phyloP scores from a whole-genome alignment of 2,888 invertebrate species.

The Oscheius sp. region DNA sequence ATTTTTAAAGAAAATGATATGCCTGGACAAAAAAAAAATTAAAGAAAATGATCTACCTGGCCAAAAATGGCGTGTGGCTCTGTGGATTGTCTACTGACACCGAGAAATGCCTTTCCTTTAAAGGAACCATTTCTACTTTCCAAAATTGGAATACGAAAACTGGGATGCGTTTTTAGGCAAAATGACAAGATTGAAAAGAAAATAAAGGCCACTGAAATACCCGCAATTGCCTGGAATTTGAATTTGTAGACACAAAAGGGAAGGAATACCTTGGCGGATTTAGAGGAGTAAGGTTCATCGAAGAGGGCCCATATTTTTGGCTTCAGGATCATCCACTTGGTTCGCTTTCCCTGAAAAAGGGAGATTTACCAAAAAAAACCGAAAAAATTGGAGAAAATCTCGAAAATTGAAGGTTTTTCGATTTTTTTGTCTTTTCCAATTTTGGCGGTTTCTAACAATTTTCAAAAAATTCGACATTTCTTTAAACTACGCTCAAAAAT shows the following conservation, averaged over 20 bases:
- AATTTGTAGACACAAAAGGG: background rate
- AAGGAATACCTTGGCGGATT: slow-evolving; percentile 87
- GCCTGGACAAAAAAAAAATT: slow-evolving; percentile 44
- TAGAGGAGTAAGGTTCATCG: slow-evolving; percentile 98
- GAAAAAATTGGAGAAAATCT: too few species aligned
- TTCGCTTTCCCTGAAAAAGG: slow-evolving; percentile 64
- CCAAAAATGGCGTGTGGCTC: slow-evolving; percentile 67
- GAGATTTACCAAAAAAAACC: too few species aligned
- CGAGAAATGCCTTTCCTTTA: slow-evolving; percentile 41
- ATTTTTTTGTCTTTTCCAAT: too few species aligned
- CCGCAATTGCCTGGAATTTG: slow-evolving; percentile 86
- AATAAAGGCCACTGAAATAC: slow-evolving; percentile 93
- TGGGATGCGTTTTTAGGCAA: slow-evolving; percentile 95
- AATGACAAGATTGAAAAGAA: slow-evolving; percentile 93
- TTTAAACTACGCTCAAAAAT: too few species aligned
- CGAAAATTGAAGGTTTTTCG: background rate
- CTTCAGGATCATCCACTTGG: slow-evolving; percentile 90
- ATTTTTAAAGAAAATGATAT: background rate
- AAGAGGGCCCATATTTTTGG: slow-evolving; percentile 98
- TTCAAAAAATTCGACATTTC: too few species aligned
- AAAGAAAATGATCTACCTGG: slow-evolving; percentile 46
- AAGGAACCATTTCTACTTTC: slow-evolving; percentile 47
- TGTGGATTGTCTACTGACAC: slow-evolving; percentile 56
- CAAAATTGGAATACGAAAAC: slow-evolving; percentile 81
- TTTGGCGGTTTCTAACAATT: too few species aligned